Evolutionary conservation across 2,888 invertebrate species (phyloP), one percentile per base, ranked within the genome.

Genomic region (Taenaris catops): DNA sequence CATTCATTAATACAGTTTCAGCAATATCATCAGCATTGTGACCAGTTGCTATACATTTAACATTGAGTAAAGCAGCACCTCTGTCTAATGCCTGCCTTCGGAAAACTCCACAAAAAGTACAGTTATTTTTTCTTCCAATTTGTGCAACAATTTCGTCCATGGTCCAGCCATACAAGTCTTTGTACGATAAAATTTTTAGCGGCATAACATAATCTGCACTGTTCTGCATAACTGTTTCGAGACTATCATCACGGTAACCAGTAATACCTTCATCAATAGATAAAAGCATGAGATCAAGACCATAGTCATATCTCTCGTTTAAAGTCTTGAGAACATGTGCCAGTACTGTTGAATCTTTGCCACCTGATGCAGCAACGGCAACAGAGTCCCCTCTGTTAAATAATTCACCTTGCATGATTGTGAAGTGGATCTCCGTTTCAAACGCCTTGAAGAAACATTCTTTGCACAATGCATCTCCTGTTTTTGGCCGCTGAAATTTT

Each of bases 231-330:
- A 99, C 99, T 1, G 98, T 98, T 81, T 98, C 94, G 34, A 98
- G 87, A 68, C 98, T 98, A 69, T 99, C 98, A 74, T 99, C 98
- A 51, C 99, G 88, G 69, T 96, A 96, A 1, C 96, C 94, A 60
- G 96, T 97, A 46, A 99, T 99, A 36, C 99, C 98, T 89, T 99
- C 99, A 71, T 99, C 99, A 47, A 99, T 97, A 0, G 99, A 99
- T 19, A 99, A 87, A 12, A 99, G 86, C 51, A 96, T 90, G 19
- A 99, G 84, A 36, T 98, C 91, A 6, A 99, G 79, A 0, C 95
- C 96, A 81, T 99, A 99, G 46, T 95, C 84, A 69, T 98, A 92
- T 26, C 94, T 90, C 54, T 96, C 91, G 70, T 99, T 99, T 5
- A 99, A 86, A 1, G 94, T 84, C 79, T 98, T 98, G 56, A 99